Conservation (phyloP, 2,797 vertebrate genomes). For the Danio aesculapii region DNA sequence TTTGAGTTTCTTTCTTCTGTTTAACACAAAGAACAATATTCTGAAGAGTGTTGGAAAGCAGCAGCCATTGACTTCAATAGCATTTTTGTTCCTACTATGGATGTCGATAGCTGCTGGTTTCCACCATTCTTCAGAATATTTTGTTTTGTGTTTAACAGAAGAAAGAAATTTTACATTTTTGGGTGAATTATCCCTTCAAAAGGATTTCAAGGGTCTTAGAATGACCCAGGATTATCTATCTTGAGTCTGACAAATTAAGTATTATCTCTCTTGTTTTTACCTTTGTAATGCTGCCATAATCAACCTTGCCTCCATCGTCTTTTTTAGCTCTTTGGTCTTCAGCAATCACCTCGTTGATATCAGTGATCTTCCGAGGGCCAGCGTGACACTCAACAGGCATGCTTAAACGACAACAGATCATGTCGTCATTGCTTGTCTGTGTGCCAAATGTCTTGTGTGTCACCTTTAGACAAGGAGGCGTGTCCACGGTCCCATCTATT, state of each 20-base stretch:
- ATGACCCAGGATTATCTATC: too few relatives aligned
- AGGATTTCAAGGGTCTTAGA: too few relatives aligned
- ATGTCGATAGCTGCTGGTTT: too few relatives aligned
- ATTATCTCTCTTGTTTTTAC: constrained; percentile 62
- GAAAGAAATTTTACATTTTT: too few relatives aligned
- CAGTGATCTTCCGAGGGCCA: constrained; percentile 57
- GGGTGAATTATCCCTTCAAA: too few relatives aligned
- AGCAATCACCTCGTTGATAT: constrained; percentile 49
- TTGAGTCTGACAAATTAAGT: not conserved
- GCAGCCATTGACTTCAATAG: too few relatives aligned
- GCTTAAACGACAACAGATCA: constrained; percentile 94
- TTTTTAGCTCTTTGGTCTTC: constrained; percentile 58
- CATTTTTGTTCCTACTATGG: too few relatives aligned
- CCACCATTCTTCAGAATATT: too few relatives aligned
- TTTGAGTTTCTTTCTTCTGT: too few relatives aligned
- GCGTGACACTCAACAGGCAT: constrained; percentile 94
- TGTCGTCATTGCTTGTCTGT: constrained; percentile 92
- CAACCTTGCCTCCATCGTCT: constrained; percentile 75
- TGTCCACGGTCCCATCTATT: constrained; percentile 94
- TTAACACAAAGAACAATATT: too few relatives aligned
- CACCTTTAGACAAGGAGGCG: constrained; percentile 95
- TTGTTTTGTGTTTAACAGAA: too few relatives aligned
- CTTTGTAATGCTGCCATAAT: constrained; percentile 79
- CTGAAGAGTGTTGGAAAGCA: too few relatives aligned
- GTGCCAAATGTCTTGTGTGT: constrained; percentile 97